phyloP scores from a whole-genome alignment of 2,113 vertebrate genomes.

The Semicossyphus pulcher region DNA sequence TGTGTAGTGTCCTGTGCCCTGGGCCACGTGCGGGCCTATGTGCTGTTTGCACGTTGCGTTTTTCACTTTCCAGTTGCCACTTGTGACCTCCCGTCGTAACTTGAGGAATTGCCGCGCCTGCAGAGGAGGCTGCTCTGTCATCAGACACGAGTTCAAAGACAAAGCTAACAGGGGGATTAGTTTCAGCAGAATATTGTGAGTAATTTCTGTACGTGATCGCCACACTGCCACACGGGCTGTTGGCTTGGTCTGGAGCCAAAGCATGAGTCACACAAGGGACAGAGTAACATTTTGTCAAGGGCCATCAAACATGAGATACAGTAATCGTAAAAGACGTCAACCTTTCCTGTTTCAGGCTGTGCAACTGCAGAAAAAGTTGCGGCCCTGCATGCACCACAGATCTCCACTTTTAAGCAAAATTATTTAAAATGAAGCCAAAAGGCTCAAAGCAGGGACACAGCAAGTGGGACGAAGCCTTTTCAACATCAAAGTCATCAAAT shows the following conservation, averaged over 20 bases:
- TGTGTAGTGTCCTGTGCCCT: background rate
- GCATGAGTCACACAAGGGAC: constrained; percentile 29
- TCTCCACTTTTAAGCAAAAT: constrained; percentile 23
- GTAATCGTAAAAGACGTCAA: constrained; percentile 31
- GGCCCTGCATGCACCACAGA: constrained; percentile 17
- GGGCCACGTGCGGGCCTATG: background rate
- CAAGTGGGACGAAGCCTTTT: constrained; percentile 36
- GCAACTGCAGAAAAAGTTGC: constrained; percentile 1
- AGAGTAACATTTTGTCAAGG: constrained; percentile 36
- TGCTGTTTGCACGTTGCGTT: constrained; percentile 27
- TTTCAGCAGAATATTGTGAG: constrained; percentile 58
- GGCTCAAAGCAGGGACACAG: constrained; percentile 26
- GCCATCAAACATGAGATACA: constrained; percentile 35
- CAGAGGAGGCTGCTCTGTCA: constrained; percentile 56
- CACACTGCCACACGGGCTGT: constrained; percentile 20
- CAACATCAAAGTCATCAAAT: constrained; percentile 61
- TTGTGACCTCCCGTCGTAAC: constrained; percentile 41
- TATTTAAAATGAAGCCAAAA: constrained; percentile 36
- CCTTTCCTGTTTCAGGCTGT: constrained; percentile 4
- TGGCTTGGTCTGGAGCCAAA: constrained; percentile 30
- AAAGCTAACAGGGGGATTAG: constrained; percentile 53
- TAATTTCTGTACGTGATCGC: constrained; percentile 59
- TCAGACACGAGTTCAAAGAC: constrained; percentile 72
- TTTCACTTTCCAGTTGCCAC: constrained; percentile 60
- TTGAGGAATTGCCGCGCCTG: constrained; percentile 40